Base-by-base conservation (phyloP, 2,797 vertebrate species). In the Catamblyrhynchus diadema region DNA sequence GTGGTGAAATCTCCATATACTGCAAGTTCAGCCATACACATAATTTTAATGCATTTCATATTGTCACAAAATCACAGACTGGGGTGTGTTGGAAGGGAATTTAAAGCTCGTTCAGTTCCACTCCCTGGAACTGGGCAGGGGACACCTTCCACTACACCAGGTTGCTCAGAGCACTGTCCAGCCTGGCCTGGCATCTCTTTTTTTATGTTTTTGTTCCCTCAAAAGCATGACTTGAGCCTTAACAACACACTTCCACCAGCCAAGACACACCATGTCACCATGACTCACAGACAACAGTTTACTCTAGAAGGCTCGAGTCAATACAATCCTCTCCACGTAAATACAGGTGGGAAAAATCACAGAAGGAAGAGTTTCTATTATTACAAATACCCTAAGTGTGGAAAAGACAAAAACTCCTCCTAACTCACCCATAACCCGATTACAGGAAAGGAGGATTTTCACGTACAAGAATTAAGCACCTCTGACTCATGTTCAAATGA, bases 1-100 rank as follows among this genome's bases (percentile, higher is more conserved):
- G 1, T 8, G 18, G 14, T 39, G 53, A 71, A 32, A 50, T 28
- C 50, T 42, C 19, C 3, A 3, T 2, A 8, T 0, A 10, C 54
- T 16, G 12, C n/a, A 45, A n/a, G 21, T 20, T 69, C 9, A 65
- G 18, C 9, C 39, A 30, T 0, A 39, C 3, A 5, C 0, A 2
- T 8, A 19, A 37, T 32, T 70, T 51, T 39, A 60, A 11, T 39
- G 28, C 9, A 21, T 30, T 59, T 39, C 67, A 65, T 1, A n/a
- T 20, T 19, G 12, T 59, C 61, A 51, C 23, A 28, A 44, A 75
- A n/a, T 59, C 45, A 66, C 61, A 37, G 12, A 23, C 2, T 28
- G n/a, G 9, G 23, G 2, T n/a, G 53, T 7, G 39, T 7, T 60
- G 39, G 39, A 47, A 53, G 14, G 24, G 61, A 66, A 60, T 53